Conservation (phyloP, 2,113 vertebrate species). For the Misgurnus mizolepis region DNA sequence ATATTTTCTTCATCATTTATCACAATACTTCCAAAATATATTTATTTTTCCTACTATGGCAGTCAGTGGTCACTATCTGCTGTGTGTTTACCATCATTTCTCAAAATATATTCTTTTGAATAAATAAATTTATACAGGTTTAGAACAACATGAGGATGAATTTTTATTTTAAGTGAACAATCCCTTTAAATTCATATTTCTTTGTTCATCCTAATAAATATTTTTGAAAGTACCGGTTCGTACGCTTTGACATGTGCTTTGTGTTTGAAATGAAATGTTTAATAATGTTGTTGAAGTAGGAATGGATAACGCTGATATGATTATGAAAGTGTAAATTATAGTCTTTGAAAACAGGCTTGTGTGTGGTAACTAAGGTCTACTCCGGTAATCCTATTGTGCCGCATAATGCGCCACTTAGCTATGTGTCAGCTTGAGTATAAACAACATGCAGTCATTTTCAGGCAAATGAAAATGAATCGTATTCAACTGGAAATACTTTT, state of each 20-base stretch:
- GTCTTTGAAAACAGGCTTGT: conserved; percentile 18
- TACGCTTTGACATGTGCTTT: not conserved
- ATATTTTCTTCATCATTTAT: too few relatives aligned
- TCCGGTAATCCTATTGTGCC: conserved; percentile 6
- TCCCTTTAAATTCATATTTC: not conserved
- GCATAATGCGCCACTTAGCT: not conserved
- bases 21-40: too few relatives aligned
- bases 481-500: conserved; percentile 58
- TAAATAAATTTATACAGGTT: too few relatives aligned
- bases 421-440: not conserved
- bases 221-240: not conserved
- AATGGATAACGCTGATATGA: conserved; percentile 6
- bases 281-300: not conserved
- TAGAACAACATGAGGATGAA: too few relatives aligned
- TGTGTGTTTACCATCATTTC: too few relatives aligned
- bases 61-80: too few relatives aligned
- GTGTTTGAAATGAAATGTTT: not conserved
- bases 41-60: too few relatives aligned
- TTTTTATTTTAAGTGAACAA: too few relatives aligned
- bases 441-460: not conserved
- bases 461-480: not conserved
- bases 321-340: conserved; percentile 4
- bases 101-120: too few relatives aligned
- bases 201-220: conserved; percentile 19
- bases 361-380: not conserved